Evolutionary conservation across 1,140 invertebrate genomes (phyloP).

Genomic region (Doryteuthis pealeii): DNA sequence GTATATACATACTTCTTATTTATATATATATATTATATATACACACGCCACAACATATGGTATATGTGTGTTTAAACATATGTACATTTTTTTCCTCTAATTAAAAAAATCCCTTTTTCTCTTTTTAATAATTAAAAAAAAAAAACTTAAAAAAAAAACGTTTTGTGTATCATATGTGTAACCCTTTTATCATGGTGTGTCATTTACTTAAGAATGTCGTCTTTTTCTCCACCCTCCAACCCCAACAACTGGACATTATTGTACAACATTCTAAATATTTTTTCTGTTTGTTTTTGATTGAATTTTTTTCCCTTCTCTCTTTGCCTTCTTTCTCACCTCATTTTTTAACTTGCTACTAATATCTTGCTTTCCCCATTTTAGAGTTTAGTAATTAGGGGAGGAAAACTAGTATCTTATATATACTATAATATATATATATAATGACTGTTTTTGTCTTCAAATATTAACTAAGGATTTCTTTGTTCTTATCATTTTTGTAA

Average conservation of each 20-base stretch:
- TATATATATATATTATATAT: no score
- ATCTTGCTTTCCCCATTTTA: neutral
- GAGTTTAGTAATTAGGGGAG: no score
- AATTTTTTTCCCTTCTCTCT: no score
- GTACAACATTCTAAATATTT: neutral
- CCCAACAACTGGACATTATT: neutral
- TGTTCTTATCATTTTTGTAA: no score
- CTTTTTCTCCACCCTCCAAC: neutral
- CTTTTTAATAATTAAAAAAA: neutral
- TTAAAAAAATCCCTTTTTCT: neutral
- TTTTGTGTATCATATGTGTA: neutral
- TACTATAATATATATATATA: no score
- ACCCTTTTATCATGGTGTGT: neutral
- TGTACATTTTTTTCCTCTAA: no score
- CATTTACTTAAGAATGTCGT: neutral
- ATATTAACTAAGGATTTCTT: no score
- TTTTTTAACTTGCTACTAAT: neutral
- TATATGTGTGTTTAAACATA: no score
- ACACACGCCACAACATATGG: no score
- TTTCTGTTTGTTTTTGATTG: neutral
- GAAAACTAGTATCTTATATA: no score
- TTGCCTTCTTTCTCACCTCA: neutral
- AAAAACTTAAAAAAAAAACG: neutral
- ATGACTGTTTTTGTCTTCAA: no score
- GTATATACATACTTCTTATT: no score